Conservation (phyloP, 1,140 invertebrate species). For the Drosophila kanapiae region DNA sequence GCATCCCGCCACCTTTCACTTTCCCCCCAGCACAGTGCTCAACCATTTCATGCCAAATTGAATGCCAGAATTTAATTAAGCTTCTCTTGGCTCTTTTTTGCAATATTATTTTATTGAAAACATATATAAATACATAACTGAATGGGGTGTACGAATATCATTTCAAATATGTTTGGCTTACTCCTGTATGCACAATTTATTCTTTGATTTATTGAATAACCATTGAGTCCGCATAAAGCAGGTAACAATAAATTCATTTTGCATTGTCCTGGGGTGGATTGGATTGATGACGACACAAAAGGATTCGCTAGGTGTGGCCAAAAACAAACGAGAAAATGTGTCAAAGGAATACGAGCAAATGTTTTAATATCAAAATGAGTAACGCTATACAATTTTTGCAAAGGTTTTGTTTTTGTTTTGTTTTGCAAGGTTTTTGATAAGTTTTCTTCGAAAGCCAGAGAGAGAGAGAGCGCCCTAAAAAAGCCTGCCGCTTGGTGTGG, state of each 20-base stretch:
- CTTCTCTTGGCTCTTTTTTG: constrained; percentile 49
- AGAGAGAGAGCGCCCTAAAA: no score
- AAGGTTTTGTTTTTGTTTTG: no score
- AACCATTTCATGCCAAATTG: constrained; percentile 79
- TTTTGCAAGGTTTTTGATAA: no score
- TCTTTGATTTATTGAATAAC: constrained; percentile 61
- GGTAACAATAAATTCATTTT: constrained; percentile 24
- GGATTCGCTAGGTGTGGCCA: neutral
- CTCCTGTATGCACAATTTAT: constrained; percentile 47
- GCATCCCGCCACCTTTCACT: constrained; percentile 1
- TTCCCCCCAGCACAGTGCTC: constrained; percentile 1
- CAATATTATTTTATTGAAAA: constrained; percentile 67
- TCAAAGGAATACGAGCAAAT: neutral
- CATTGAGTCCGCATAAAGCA: constrained; percentile 14
- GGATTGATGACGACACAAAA: constrained; percentile 16
- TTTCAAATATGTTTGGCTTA: constrained; percentile 44
- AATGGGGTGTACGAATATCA: constrained; percentile 18
- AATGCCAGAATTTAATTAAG: constrained; percentile 82
- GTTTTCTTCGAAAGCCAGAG: no score
- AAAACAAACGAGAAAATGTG: neutral
- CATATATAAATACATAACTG: constrained; percentile 25
- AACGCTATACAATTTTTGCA: no score
- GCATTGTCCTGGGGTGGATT: neutral
- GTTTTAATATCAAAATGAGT: no score
- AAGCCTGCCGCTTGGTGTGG: no score